Base-by-base conservation (phyloP, 2,113 vertebrate species). In the Nettapus auritus region DNA sequence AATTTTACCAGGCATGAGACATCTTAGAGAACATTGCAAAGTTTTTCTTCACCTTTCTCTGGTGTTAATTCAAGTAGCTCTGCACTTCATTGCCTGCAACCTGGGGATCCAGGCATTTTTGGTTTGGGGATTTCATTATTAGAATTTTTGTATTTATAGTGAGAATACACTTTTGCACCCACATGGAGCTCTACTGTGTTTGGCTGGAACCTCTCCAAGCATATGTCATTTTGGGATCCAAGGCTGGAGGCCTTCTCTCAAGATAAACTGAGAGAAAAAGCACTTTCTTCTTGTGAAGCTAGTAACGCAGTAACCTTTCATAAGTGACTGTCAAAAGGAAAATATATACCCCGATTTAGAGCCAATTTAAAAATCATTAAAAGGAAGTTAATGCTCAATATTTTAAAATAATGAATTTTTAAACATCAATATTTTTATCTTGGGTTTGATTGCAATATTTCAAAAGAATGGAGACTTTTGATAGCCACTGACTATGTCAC, bases 381-480 rank as follows among this genome's bases (percentile, higher is more conserved):
- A 81, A 87, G 40, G 34, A 82, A 62, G 48, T 60, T 89, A 90
- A 93, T 69, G 18, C 76, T 95, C 71, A 92, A 82, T 94, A 90
- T 93, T 95, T 96, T 89, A 92, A 92, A 89, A 90, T 77, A 59
- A 18, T 95, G 62, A 79, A 89, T 82, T 95, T 92, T 96, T 95
- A 89, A 96, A 36, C n/a, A 57, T 66, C 52, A 71, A 38, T 91
- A 64, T 90, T 90, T 94, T 94, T 89, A 44, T 66, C 70, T 84
- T 77, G 10, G 6, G 4, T 84, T 93, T 82, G 55, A 48, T 20
- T 9, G 11, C 44, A 89, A 7, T 69, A 74, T 93, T 94, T 90
- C 68, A 89, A 73, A 88, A 90, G 28, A 86, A 63, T 31, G 1
- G 36, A 85, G 34, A 74, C 20, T 59, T 94, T 62, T 42, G 22